Base-by-base conservation (phyloP, 2,888 invertebrate genomes). In the Phalera bucephala region DNA sequence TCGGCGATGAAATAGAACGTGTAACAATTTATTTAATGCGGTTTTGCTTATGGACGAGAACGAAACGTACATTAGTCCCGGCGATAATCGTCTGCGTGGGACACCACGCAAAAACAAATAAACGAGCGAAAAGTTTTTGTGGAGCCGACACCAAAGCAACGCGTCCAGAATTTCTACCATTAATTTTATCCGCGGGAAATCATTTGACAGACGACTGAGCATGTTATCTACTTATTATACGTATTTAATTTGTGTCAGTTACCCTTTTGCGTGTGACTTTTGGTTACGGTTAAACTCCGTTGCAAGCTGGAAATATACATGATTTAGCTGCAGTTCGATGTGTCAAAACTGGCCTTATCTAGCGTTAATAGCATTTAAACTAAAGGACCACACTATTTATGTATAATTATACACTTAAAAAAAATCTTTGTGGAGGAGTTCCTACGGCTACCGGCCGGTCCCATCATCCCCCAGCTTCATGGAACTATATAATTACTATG, bases 101-200 rank as follows among this genome's bases (percentile, higher is more conserved):
- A 53, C 56, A 51, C 31, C 34, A 22, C 30, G 36, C 58, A 63
- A 57, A 58, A 62, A 60, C 55, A 52, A 51, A 52, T 48, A 51
- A 56, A 47, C 51, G 57, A 51, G 41, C 40, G 36, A 52, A 56
- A 68, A 67, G 55, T 71, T 73, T 71, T 68, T 67, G 63, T 57
- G 33, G 40, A 34, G 45, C 43, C 55, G 44, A 46, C 62, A 58
- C 59, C 48, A 59, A 56, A 47, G 52, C 51, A 40, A 52, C 55
- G 52, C 52, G 51, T 22, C 37, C 34, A 46, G 64, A 68, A 64
- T 68, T 69, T 53, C n/a, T 40, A 43, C 59, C 61, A 72, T 71
- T 67, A 67, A 72, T 73, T 65, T 72, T 53, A 48, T 50, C 53
- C 57, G 52, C 45, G 48, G 62, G 48, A 61, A 67, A 67, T 63